Base-by-base conservation (phyloP, 1,140 invertebrate genomes). In the Holcopasites calliopsidis region DNA sequence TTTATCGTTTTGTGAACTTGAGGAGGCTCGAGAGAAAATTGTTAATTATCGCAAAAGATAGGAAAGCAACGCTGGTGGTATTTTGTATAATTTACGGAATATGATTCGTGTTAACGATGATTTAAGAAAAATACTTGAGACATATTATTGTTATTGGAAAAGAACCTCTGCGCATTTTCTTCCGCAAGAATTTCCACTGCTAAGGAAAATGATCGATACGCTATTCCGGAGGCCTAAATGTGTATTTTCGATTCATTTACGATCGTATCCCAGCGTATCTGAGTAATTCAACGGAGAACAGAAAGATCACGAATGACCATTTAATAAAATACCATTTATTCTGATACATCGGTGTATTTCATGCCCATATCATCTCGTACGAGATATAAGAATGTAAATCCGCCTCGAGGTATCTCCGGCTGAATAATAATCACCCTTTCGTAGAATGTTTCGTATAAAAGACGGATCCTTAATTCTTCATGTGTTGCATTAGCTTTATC, bases 241-340 rank as follows among this genome's bases (percentile, higher is more conserved):
- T 44, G 18, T 44, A 47, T 47, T 13, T 47, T n/a, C n/a, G n/a
- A n/a, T n/a, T 66, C 35, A 49, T 50, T 75, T 60, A 42, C 28
- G 35, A 68, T 47, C 50, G 38, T 54, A 33, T n/a, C 69, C 47
- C 49, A 64, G 50, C 42, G 52, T 76, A 21, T 55, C 50, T 21
- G 18, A 50, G 49, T 8, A 50, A 75, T 21, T 77, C 50, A 68
- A 70, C 23, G 47, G 52, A 60, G 50, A 44, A 21, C 65, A 74
- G 62, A 23, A 44, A 65, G 71, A 74, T 74, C 65, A 80, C 72
- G 54, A 84, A 78, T 82, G 78, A 86, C 77, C 79, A 86, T 76
- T n/a, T 84, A 86, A 87, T 87, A 87, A 87, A 87, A 66, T 77
- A 86, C 72, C 69, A 76, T 85, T 85, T 86, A 87, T 87, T 87